Evolutionary conservation across 2,797 vertebrate species (phyloP), one percentile per base, ranked within the genome.

Genomic region (Pampus argenteus): DNA sequence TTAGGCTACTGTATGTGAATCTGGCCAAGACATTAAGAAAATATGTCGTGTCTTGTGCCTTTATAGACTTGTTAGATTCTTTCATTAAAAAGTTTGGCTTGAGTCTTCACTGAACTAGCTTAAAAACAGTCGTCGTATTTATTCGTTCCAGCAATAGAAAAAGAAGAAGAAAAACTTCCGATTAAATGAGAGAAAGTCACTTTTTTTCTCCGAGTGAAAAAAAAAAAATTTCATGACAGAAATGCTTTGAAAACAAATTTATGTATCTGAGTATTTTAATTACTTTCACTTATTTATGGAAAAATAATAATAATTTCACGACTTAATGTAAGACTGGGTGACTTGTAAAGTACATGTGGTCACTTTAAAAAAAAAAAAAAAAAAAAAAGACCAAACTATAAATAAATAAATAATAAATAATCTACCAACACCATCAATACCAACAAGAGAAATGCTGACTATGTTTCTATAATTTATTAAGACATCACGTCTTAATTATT

Each of bases 1-100:
- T 62, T 40, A 22, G n/a, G 47, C 50, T 50, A 2, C 57, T 63
- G 79, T 51, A 20, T 51, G 58, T 20, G 34, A 1, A 36, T 34
- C 9, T 66, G 15, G 5, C 34, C 20, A 18, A 38, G 10, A 29
- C 54, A 44, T 18, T 8, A 20, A 28, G 44, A 42, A 62, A 55
- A 34, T 8, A 6, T 38, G 48, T 6, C 23, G 26, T 47, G 54
- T 51, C 67, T 68, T 20, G 38, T 63, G 68, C 2, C 28, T 25
- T 59, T 7, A 57, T 4, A 17, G 40, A 44, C 40, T 18, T 44
- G 15, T 18, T 2, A 10, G 2, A 34, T 2, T 36, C n/a, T 42
- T 54, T 42, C 9, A 26, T 18, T 6, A 23, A 18, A 60, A 40
- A 26, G 20, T n/a, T 8, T 25, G 4, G 1, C 6, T 5, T 23